Conservation (phyloP, 2,113 vertebrate genomes). For the Xiphorhynchus elegans region DNA sequence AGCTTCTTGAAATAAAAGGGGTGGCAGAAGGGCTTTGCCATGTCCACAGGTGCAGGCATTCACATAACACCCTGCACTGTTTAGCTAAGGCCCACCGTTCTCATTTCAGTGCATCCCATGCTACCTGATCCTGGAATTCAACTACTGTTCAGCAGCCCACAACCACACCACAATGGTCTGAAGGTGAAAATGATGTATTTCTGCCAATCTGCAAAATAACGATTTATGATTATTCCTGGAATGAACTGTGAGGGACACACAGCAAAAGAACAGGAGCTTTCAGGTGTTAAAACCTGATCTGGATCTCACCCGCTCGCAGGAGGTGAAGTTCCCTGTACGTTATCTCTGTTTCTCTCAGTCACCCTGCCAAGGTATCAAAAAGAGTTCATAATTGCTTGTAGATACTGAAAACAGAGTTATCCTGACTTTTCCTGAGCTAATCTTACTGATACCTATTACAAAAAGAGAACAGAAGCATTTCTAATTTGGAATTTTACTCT, state of each 20-base stretch:
- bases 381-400: constrained; percentile 41
- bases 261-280: background rate
- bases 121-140: background rate
- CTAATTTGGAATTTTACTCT: background rate
- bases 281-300: background rate
- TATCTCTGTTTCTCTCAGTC: background rate
- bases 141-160: background rate
- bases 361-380: background rate
- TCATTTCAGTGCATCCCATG: background rate
- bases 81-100: background rate
- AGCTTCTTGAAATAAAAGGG: background rate
- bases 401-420: constrained; percentile 25
- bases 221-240: fast-evolving
- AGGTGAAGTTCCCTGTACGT: background rate
- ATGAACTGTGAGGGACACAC: background rate
- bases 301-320: background rate
- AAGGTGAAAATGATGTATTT: fast-evolving
- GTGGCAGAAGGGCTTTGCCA: background rate
- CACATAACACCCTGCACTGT: background rate
- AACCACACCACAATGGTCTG: background rate
- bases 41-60: background rate
- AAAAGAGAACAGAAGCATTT: background rate
- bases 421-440: constrained; percentile 16
- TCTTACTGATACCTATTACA: background rate
- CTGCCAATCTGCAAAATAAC: background rate